Conservation (phyloP, 2,888 invertebrate species). For the Ichneumon xanthorius region DNA sequence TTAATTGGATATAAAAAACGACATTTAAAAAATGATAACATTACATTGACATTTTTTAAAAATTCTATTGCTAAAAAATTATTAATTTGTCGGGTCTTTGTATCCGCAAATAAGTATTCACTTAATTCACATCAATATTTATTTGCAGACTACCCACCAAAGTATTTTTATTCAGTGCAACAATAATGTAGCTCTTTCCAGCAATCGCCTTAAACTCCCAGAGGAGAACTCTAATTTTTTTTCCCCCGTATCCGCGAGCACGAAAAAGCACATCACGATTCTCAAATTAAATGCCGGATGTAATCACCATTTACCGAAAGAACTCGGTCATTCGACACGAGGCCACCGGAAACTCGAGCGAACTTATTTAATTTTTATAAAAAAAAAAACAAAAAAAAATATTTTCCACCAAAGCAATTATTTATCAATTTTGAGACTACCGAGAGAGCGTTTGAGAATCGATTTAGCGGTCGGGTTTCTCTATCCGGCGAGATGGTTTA, state of each 20-base stretch:
- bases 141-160: background rate
- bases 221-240: background rate
- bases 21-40: background rate
- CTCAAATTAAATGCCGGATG: slow-evolving; percentile 24
- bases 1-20: too few species aligned
- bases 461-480: slow-evolving; percentile 45
- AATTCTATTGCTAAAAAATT: too few species aligned
- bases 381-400: too few species aligned
- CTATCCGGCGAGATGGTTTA: slow-evolving; percentile 24
- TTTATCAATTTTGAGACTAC: background rate
- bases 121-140: background rate
- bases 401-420: background rate
- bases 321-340: slow-evolving; percentile 29
- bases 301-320: slow-evolving; percentile 8
- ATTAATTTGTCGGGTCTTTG: too few species aligned
- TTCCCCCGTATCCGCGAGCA: background rate
- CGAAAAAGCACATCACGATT: slow-evolving; percentile 1
- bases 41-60: too few species aligned
- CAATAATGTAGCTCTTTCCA: background rate
- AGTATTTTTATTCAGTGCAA: background rate
- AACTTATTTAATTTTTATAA: background rate
- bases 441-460: background rate
- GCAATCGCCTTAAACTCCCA: slow-evolving; percentile 1
- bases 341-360: background rate
- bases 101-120: background rate